Conservation (phyloP, 1,140 invertebrate genomes). For the Steinernema khuongi region DNA sequence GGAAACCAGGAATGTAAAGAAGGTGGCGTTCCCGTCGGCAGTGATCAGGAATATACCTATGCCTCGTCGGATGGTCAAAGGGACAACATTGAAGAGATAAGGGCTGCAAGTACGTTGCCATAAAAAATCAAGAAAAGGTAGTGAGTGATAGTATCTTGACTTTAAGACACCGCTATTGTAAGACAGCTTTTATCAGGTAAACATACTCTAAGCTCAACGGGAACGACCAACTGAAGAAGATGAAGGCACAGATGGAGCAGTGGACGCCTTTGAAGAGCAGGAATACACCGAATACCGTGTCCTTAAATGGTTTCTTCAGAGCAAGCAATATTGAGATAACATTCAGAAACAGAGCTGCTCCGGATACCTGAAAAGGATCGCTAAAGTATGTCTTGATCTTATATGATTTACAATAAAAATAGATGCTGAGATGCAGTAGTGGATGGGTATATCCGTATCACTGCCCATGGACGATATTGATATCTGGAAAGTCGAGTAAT, state of each 20-base stretch:
- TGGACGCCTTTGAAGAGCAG: neutral
- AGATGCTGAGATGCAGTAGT: neutral
- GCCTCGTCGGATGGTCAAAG: neutral
- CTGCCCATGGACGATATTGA: too few species aligned
- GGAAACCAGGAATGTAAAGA: neutral
- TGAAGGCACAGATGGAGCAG: neutral
- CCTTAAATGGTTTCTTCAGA: neutral
- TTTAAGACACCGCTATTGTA: too few species aligned
- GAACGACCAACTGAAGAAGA: neutral
- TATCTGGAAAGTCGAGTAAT: too few species aligned
- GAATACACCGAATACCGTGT: slow-evolving; percentile 1
- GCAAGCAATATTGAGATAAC: neutral
- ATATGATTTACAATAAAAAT: slow-evolving; percentile 1
- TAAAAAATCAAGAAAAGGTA: too few species aligned
- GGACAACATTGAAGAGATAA: neutral
- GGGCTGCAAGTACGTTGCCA: too few species aligned
- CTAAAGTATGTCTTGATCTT: neutral
- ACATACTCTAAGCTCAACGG: neutral
- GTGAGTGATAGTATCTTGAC: too few species aligned
- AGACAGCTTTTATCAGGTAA: too few species aligned
- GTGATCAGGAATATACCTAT: neutral
- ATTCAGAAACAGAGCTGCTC: neutral
- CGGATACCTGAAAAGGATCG: neutral
- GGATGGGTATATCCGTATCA: neutral
- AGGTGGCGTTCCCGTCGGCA: slow-evolving; percentile 2